Conservation (phyloP, 2,113 vertebrate genomes). For the Myotis lucifugus region DNA sequence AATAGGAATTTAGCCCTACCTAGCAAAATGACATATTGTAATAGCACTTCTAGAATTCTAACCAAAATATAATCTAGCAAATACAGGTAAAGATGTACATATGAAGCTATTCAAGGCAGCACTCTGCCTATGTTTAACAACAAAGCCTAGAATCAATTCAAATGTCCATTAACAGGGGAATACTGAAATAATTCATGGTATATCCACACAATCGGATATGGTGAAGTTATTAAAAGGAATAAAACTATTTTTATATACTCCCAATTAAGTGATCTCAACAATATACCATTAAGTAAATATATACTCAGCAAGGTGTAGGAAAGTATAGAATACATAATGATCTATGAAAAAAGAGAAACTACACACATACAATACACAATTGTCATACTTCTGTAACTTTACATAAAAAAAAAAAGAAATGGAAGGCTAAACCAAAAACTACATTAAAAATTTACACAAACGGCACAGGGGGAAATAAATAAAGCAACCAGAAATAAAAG, state of each 20-base stretch:
- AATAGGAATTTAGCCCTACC: background rate
- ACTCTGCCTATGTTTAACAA: background rate
- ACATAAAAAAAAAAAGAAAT: background rate
- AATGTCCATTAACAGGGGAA: background rate
- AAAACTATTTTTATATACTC: background rate
- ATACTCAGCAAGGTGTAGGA: background rate
- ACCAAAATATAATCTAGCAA: background rate
- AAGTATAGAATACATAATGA: background rate
- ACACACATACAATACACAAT: background rate
- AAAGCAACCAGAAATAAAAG: background rate
- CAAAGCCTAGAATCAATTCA: background rate
- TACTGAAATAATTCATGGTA: background rate
- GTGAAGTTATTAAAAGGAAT: background rate
- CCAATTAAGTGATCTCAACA: background rate
- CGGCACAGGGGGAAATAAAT: background rate
- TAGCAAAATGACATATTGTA: background rate
- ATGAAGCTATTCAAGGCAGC: background rate
- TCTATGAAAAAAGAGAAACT: slow-evolving; percentile 1
- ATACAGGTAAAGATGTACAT: background rate
- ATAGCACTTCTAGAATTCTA: background rate
- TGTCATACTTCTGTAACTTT: background rate
- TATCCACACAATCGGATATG: background rate
- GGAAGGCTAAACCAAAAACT: background rate
- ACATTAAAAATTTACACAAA: background rate
- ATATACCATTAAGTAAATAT: background rate